Conservation (phyloP, 2,113 vertebrate genomes). For the Pseudorhombus dupliciocellatus region DNA sequence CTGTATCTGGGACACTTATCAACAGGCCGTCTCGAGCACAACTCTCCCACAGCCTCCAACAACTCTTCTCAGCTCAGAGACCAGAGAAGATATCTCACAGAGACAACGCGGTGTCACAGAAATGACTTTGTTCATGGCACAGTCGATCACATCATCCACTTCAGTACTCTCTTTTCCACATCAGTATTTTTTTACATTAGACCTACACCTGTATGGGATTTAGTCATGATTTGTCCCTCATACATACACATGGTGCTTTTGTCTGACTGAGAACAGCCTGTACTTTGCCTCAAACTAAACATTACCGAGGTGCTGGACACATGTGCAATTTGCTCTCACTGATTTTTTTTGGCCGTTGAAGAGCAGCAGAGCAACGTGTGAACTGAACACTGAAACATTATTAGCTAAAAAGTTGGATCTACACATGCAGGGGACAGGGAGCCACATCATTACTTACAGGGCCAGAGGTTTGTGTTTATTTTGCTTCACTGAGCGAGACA, state of each 20-base stretch:
- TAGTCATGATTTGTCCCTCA: not conserved
- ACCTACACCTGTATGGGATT: slow-evolving; percentile 22
- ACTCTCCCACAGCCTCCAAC: slow-evolving; percentile 59
- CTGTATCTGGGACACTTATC: slow-evolving; percentile 58
- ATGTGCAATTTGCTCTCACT: not conserved
- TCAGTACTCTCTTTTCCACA: not conserved
- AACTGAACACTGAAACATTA: not conserved
- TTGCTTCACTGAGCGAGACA: not conserved
- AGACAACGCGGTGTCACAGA: slow-evolving; percentile 4
- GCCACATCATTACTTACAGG: not conserved
- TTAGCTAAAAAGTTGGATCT: slow-evolving; percentile 2
- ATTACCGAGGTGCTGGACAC: slow-evolving; percentile 6
- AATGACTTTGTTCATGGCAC: not conserved
- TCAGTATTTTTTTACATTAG: not conserved
- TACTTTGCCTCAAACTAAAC: slow-evolving; percentile 32
- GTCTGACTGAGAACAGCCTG: slow-evolving; percentile 29
- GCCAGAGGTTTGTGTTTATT: not conserved
- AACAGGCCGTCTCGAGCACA: slow-evolving; percentile 38
- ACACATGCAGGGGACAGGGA: not conserved
- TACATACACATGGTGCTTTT: slow-evolving; percentile 36
- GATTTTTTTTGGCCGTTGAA: not conserved
- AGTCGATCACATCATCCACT: slow-evolving; percentile 15
- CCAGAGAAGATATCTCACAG: slow-evolving; percentile 10
- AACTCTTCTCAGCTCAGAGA: slow-evolving; percentile 18
- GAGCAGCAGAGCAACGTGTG: not conserved